A percentile compares a stretch with the other conserved stretches of the same genome.
Evolutionary conservation across 2,113 vertebrate genomes (phyloP).

Genomic region (Excalfactoria chinensis): DNA sequence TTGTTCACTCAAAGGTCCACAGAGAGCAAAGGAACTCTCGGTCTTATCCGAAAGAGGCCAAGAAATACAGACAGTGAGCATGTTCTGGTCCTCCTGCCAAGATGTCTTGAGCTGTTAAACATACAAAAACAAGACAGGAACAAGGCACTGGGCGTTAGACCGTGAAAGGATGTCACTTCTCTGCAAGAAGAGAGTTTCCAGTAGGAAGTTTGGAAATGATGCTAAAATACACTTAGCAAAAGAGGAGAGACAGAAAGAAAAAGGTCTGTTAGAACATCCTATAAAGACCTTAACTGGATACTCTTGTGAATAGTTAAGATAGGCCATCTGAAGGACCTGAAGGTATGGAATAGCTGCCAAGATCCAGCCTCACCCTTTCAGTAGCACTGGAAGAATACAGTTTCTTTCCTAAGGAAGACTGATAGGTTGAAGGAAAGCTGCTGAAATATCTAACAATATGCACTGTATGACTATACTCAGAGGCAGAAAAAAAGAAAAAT

Average conservation of each 20-base stretch:
- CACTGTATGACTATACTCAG: not conserved
- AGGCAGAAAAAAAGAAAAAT: not conserved
- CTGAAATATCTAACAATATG: not conserved
- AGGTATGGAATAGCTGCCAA: not conserved
- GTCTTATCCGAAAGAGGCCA: conserved; percentile 10
- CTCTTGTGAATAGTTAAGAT: not conserved
- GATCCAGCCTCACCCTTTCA: not conserved
- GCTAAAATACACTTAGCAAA: conserved; percentile 5
- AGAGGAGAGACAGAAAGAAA: not conserved
- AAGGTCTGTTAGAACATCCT: not conserved
- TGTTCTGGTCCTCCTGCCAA: conserved; percentile 19
- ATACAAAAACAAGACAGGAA: conserved; percentile 51
- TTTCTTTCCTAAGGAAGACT: not conserved
- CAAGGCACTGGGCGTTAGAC: conserved; percentile 22
- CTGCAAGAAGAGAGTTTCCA: conserved; percentile 11
- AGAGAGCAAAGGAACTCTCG: not conserved
- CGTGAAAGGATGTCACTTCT: conserved; percentile 45
- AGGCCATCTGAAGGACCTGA: not conserved
- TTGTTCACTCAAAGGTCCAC: rapidly evolving
- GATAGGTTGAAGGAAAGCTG: not conserved
- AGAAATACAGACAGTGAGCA: not conserved
- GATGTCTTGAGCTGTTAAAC: conserved; percentile 30
- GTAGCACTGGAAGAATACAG: not conserved
- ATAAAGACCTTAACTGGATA: not conserved
- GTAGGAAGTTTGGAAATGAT: conserved; percentile 6